phyloP scores from a whole-genome alignment of 2,888 invertebrate genomes.

The Spilosoma lubricipeda region DNA sequence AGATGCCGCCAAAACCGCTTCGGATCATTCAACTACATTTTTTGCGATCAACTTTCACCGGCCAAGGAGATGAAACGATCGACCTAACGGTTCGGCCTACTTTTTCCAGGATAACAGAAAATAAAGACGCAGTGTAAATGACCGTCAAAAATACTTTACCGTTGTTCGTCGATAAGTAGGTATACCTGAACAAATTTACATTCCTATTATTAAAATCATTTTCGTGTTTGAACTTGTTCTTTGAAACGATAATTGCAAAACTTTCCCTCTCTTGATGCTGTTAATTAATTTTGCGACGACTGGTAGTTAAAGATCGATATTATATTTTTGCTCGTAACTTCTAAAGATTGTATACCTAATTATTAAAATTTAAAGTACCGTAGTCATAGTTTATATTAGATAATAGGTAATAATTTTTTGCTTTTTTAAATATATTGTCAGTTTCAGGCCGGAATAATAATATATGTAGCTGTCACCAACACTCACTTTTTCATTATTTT shows the following conservation, averaged over 20 bases:
- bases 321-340: background rate
- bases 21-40: background rate
- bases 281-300: conserved; percentile 12
- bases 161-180: conserved; percentile 24
- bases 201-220: background rate
- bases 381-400: no score
- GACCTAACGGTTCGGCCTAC: conserved; percentile 55
- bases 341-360: background rate
- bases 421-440: no score
- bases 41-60: conserved; percentile 43
- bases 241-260: conserved; percentile 5
- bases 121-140: conserved; percentile 29
- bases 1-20: conserved; percentile 13
- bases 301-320: background rate
- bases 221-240: conserved; percentile 9
- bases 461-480: conserved; percentile 9
- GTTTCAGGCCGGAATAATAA: no score
- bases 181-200: background rate
- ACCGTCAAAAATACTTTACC: conserved; percentile 34
- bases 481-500: conserved; percentile 5
- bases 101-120: conserved; percentile 52
- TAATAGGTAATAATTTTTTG: no score
- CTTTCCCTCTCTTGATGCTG: conserved; percentile 1
- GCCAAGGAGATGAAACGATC: conserved; percentile 45
- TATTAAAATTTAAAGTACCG: background rate